These are phyloP conservation scores for Emmelina monodactyla DNA, from an alignment of 2,888 invertebrate species.

Conservation along the genomic window DNA sequence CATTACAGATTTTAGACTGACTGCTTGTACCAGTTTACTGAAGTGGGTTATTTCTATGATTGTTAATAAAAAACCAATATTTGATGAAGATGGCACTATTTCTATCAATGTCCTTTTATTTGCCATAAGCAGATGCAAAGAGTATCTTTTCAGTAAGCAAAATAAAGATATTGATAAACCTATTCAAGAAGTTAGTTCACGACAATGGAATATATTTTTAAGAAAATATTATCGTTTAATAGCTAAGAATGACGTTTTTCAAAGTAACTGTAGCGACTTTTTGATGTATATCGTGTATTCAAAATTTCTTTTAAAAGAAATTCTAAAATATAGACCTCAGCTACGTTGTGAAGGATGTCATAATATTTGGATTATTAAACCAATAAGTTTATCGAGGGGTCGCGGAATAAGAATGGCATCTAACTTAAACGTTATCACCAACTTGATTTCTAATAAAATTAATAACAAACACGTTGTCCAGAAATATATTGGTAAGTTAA, in stretches of 20 bases:
- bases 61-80: slow-evolving; percentile 42
- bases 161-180: slow-evolving; percentile 72
- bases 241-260: slow-evolving; percentile 62
- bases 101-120: slow-evolving; percentile 70
- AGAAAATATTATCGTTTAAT: slow-evolving; percentile 71
- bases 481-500: slow-evolving; percentile 88
- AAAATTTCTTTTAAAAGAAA: slow-evolving; percentile 64
- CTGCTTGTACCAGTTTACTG: slow-evolving; percentile 79
- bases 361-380: slow-evolving; percentile 92
- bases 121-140: slow-evolving; percentile 75
- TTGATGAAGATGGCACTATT: slow-evolving; percentile 59
- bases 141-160: slow-evolving; percentile 64
- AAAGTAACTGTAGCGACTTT: slow-evolving; percentile 34
- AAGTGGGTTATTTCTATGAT: slow-evolving; percentile 62
- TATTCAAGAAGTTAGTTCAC: slow-evolving; percentile 36
- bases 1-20: slow-evolving; percentile 76
- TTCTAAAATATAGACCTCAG: slow-evolving; percentile 68
- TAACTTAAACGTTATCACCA: slow-evolving; percentile 75
- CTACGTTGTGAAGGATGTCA: slow-evolving; percentile 77
- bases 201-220: slow-evolving; percentile 74
- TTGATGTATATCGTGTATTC: slow-evolving; percentile 46
- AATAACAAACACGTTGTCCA: slow-evolving; percentile 80
- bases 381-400: slow-evolving; percentile 82
- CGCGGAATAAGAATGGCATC: slow-evolving; percentile 83
- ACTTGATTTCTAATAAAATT: slow-evolving; percentile 64